Percentiles rank a stretch among this genome's conserved stretches.
Evolutionary conservation across 2,888 invertebrate species (phyloP).

Genomic region (Ichneumoninae sp.): DNA sequence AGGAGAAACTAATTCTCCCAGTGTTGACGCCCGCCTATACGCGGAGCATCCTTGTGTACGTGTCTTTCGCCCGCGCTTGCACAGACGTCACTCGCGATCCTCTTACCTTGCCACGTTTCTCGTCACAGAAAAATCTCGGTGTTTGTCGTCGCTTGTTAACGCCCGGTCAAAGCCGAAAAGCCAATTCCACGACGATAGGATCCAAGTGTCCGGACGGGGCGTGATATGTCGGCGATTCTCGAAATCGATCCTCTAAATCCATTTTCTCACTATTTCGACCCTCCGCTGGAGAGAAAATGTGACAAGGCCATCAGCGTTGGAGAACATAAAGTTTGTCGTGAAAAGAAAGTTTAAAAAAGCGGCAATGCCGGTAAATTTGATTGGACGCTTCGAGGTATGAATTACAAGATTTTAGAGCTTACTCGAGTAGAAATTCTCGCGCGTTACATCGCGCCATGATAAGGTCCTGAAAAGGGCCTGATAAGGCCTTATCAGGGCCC

Average conservation of each 20-base stretch:
- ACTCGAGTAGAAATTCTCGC: no score
- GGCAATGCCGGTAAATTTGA: neutral
- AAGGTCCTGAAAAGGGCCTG: no score
- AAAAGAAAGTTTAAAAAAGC: conserved; percentile 1
- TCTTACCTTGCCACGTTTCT: conserved; percentile 16
- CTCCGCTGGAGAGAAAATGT: neutral
- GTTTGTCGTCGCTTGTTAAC: conserved; percentile 28
- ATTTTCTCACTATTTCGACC: neutral
- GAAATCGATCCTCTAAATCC: neutral
- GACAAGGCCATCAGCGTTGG: conserved; percentile 2
- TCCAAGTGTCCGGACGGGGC: neutral
- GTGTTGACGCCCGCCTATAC: conserved; percentile 15
- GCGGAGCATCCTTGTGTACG: neutral
- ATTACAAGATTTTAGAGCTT: conserved; percentile 23
- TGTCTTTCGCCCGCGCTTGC: neutral
- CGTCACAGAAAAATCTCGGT: conserved; percentile 19
- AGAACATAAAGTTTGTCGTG: neutral
- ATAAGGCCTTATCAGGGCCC: no score
- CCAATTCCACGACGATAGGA: conserved; percentile 3
- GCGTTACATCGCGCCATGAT: no score
- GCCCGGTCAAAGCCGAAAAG: conserved; percentile 25
- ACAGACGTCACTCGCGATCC: neutral
- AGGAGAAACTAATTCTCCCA: conserved; percentile 33
- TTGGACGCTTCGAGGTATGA: neutral
- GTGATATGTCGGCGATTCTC: neutral